Evolutionary conservation across 2,113 vertebrate species (phyloP).

Genomic region (Talpa occidentalis): DNA sequence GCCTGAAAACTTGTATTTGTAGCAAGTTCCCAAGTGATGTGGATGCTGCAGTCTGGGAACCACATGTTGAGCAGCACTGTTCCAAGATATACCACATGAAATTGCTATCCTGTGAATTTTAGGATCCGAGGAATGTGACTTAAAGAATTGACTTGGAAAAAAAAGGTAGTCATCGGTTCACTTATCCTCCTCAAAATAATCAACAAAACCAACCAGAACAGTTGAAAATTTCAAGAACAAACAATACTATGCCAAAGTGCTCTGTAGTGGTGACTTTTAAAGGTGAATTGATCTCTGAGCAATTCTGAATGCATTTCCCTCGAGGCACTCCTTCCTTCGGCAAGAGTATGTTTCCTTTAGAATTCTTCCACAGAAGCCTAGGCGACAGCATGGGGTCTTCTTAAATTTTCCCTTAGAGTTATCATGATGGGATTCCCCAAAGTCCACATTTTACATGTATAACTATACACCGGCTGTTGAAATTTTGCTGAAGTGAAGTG

Average conservation of each 20-base stretch:
- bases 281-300: conserved; percentile 68
- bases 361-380: conserved; percentile 33
- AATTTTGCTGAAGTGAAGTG: conserved; percentile 42
- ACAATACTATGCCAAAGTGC: not conserved
- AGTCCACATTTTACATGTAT: not conserved
- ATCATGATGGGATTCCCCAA: not conserved
- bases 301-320: conserved; percentile 59
- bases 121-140: not conserved
- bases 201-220: not conserved
- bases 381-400: not conserved
- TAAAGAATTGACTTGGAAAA: not conserved
- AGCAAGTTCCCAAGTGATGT: not conserved
- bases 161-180: not conserved
- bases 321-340: conserved; percentile 59
- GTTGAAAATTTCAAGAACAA: not conserved
- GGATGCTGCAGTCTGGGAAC: not conserved
- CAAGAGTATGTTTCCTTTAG: conserved; percentile 41
- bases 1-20: not conserved
- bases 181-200: not conserved
- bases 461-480: conserved; percentile 6
- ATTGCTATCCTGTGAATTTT: not conserved
- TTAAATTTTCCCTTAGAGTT: not conserved
- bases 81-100: not conserved
- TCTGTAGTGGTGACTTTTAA: conserved; percentile 21
- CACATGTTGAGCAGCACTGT: not conserved